phyloP scores from a whole-genome alignment of 2,888 invertebrate genomes.

The Leucophora obtusa region DNA sequence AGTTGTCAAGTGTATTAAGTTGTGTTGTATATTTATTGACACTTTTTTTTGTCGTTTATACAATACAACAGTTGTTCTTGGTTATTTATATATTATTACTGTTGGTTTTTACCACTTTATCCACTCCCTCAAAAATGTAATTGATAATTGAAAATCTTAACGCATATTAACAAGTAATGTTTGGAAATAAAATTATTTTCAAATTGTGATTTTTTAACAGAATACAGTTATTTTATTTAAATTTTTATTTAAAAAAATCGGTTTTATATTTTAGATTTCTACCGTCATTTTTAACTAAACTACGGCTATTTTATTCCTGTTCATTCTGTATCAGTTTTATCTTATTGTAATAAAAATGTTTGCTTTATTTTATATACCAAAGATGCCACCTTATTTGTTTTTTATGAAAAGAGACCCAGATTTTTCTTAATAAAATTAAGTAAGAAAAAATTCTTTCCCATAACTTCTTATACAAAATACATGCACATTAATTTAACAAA shows the following conservation, averaged over 20 bases:
- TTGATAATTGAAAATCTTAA: slow-evolving; percentile 46
- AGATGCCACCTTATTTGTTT: neutral
- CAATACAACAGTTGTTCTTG: slow-evolving; percentile 17
- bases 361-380: no score
- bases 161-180: slow-evolving; percentile 18
- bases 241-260: neutral
- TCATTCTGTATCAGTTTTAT: no score
- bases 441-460: neutral
- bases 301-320: no score
- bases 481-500: neutral
- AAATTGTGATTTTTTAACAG: neutral
- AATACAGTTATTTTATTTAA: neutral
- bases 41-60: slow-evolving; percentile 23
- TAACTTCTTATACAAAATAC: neutral
- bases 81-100: neutral
- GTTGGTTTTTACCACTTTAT: neutral
- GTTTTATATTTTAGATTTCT: no score
- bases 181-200: neutral
- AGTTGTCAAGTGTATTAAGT: slow-evolving; percentile 53
- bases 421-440: neutral
- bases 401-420: neutral
- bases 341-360: no score
- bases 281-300: no score
- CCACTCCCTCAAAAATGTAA: slow-evolving; percentile 22
- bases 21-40: slow-evolving; percentile 53